Evolutionary conservation across 2,113 vertebrate genomes (phyloP).

Genomic region (Sardina pilchardus): DNA sequence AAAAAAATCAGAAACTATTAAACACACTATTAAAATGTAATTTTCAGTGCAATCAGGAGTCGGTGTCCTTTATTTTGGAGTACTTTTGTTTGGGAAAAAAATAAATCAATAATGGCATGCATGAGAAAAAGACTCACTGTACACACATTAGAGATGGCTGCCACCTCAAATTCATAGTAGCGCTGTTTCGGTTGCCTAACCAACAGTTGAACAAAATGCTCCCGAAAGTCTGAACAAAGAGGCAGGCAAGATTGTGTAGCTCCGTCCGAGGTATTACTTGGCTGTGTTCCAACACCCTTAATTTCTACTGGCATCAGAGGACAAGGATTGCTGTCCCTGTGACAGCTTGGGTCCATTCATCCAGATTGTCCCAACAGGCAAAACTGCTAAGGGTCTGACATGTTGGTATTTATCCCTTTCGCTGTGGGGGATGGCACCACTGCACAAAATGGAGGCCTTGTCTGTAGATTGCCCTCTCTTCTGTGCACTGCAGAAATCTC

Average conservation of each 20-base stretch:
- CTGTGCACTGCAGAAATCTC: slow-evolving; percentile 52
- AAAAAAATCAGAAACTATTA: slow-evolving; percentile 57
- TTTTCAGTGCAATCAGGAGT: slow-evolving; percentile 41
- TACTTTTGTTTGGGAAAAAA: slow-evolving; percentile 12
- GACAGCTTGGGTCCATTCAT: background rate
- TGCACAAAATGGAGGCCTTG: slow-evolving; percentile 47
- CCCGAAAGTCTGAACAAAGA: background rate
- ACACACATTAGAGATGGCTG: background rate
- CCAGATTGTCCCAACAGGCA: background rate
- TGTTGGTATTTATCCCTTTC: slow-evolving; percentile 40
- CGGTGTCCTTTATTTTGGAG: slow-evolving; percentile 37
- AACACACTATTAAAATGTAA: slow-evolving; percentile 51
- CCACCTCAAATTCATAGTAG: slow-evolving; percentile 20
- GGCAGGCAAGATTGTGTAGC: background rate
- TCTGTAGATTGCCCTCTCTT: slow-evolving; percentile 47
- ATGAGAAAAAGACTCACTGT: background rate
- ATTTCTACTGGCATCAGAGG: slow-evolving; percentile 14
- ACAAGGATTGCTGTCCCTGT: background rate
- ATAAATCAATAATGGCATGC: background rate
- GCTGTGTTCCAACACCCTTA: background rate
- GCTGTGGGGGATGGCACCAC: slow-evolving; percentile 23
- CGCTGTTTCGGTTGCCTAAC: background rate
- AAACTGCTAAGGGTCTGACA: slow-evolving; percentile 39
- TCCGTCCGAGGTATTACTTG: slow-evolving; percentile 23
- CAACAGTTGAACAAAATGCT: slow-evolving; percentile 8